phyloP scores from a whole-genome alignment of 2,888 invertebrate species.

The Chouioia cunea region DNA sequence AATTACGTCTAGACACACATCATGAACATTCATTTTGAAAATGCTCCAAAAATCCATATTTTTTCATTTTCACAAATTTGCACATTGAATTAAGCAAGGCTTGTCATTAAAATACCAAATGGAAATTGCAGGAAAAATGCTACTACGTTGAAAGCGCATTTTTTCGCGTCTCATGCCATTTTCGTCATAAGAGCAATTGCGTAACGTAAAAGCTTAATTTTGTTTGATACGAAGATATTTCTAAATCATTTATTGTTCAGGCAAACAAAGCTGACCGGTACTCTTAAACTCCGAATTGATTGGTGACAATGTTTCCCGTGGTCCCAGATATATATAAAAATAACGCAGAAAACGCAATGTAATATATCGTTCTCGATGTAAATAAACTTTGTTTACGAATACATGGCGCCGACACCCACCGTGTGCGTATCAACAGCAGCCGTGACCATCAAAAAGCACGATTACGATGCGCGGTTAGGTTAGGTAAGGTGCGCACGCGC shows the following conservation, averaged over 20 bases:
- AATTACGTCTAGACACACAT: background rate
- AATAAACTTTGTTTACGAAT: background rate
- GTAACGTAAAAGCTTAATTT: constrained; percentile 16
- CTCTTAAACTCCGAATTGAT: no score
- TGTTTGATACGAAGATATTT: no score
- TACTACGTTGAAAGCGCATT: background rate
- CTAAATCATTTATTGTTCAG: no score
- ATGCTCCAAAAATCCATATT: constrained; percentile 5
- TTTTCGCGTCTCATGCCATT: constrained; percentile 5
- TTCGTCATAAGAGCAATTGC: constrained; percentile 6
- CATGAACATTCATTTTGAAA: constrained; percentile 11
- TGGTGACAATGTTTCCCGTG: no score
- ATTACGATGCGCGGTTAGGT: constrained; percentile 25
- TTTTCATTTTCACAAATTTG: background rate
- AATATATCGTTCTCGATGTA: no score
- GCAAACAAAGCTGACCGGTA: no score
- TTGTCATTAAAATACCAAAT: constrained; percentile 45
- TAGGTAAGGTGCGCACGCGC: constrained; percentile 4
- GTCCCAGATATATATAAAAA: no score
- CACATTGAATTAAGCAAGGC: constrained; percentile 25
- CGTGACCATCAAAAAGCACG: background rate
- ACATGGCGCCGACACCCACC: background rate
- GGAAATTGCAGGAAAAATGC: constrained; percentile 19
- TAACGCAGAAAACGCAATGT: no score
- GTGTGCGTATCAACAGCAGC: background rate